These are phyloP conservation scores for Abscondita cerata DNA, from an alignment of 2,888 invertebrate genomes.

Conservation along the genomic window DNA sequence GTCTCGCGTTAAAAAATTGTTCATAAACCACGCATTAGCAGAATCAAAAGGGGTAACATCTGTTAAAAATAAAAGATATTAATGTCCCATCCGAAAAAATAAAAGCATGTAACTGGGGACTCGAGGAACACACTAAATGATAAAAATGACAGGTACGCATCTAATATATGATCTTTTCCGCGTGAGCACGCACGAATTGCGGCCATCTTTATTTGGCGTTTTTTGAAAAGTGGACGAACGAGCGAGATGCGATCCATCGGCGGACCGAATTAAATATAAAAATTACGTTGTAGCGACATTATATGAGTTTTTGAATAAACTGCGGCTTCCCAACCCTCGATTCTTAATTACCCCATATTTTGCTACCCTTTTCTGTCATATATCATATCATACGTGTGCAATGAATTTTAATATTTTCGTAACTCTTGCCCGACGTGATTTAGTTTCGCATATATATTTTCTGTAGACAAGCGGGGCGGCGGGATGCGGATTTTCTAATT, in stretches of 20 bases:
- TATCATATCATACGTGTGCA: constrained; percentile 42
- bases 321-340: constrained; percentile 40
- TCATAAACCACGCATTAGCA: constrained; percentile 30
- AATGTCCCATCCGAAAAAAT: constrained; percentile 38
- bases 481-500: constrained; percentile 15
- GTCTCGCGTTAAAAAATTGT: constrained; percentile 10
- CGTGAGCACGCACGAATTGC: constrained; percentile 14
- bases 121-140: constrained; percentile 39
- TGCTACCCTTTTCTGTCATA: constrained; percentile 45
- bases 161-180: constrained; percentile 33
- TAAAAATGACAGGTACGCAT: constrained; percentile 39
- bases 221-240: neutral
- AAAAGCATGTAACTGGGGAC: constrained; percentile 36
- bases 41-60: constrained; percentile 36
- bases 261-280: constrained; percentile 33
- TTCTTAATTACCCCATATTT: constrained; percentile 46
- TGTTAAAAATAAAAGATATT: constrained; percentile 40
- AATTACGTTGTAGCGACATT: constrained; percentile 38
- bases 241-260: constrained; percentile 13
- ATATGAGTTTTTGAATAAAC: constrained; percentile 44
- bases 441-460: constrained; percentile 23
- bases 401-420: constrained; percentile 42
- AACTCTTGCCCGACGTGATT: constrained; percentile 34
- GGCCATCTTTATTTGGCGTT: constrained; percentile 10
- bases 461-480: neutral